phyloP scores from a whole-genome alignment of 35 echinoderm and acorn worm genomes.

The Eucidaris tribuloides region DNA sequence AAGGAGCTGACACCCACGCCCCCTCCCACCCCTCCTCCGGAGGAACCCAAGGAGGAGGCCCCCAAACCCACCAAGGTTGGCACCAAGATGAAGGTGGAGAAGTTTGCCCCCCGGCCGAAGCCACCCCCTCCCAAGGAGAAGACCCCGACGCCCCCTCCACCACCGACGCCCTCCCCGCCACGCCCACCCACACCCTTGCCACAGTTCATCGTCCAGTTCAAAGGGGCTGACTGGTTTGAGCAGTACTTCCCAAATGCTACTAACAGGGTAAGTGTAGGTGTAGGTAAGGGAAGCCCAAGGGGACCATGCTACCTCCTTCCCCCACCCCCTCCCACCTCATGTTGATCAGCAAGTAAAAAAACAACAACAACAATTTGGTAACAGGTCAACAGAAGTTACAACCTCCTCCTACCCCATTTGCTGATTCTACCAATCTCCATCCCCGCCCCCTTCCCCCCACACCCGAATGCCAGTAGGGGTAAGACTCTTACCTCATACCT shows the following conservation, averaged over 20 bases:
- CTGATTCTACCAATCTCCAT: no score
- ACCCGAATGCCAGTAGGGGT: no score
- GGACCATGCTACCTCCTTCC: background rate
- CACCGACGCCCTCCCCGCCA: conserved; percentile 77
- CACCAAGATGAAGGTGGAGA: conserved; percentile 50
- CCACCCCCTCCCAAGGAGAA: conserved; percentile 55
- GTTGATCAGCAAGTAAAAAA: no score
- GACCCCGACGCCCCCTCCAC: conserved; percentile 77
- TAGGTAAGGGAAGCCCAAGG: background rate
- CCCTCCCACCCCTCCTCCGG: conserved; percentile 63
- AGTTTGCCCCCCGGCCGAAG: conserved; percentile 41
- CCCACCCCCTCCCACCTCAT: no score
- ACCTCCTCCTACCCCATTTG: no score
- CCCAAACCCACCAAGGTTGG: conserved; percentile 11
- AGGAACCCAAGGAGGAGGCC: conserved; percentile 45
- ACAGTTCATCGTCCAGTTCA: conserved; percentile 91
- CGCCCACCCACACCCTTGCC: conserved; percentile 96
- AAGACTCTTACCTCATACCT: no score
- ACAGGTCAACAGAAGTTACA: no score
- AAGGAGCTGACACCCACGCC: conserved; percentile 45
- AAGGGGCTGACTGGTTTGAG: conserved; percentile 93
- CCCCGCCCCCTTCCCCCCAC: no score
- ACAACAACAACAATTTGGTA: no score
- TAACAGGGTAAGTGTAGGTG: conserved; percentile 52
- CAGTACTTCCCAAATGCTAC: conserved; percentile 95